Base-by-base conservation (phyloP, 1,140 invertebrate genomes). In the Argopecten irradians region DNA sequence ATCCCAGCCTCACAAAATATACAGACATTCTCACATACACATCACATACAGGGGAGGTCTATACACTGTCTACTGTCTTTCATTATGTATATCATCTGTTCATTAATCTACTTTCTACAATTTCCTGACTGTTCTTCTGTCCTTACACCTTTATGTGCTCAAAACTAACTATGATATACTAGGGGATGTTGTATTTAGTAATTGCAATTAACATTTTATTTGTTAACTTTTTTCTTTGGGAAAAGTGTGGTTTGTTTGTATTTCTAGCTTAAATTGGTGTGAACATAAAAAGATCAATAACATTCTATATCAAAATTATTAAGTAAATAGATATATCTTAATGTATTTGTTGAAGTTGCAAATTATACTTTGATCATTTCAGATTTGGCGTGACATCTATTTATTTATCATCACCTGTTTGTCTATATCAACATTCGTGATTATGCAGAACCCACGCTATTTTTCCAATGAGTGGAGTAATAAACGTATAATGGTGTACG, bases 351-450 rank as follows among this genome's bases (percentile, higher is more conserved):
- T n/a, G n/a, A 46, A 34, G 83, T 32, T 33, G n/a, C 85, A 32
- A n/a, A 28, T 71, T 19, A 36, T 84, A 36, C 36, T 39, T 89
- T 71, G 88, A 90, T 34, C 92, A 85, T 97, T 97, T 82, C 96
- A 99, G 98, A 97, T 97, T 85, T 96, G 98, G 93, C 96, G 97
- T 91, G 97, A 97, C 55, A 97, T 99, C 93, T 99, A 99, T 95
- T 96, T 98, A 82, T 89, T 94, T n/a, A 94, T 96, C 96, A 90
- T 98, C 97, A 33, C 97, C n/a, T 84, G 94, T 28, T 92, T 96
- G 46, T 93, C 95, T 87, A 91, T 92, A 22, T 86, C 88, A 16
- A 92, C 92, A 0, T 86, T 95, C 14, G 90, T 90, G 32, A 93
- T 94, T 41, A 98, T 98, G 93, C 96, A 98, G 83, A 97, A 96